Percentiles rank a stretch among this genome's conserved stretches.
These are phyloP conservation scores for Oasisia sp. DNA, from an alignment of 2,888 invertebrate species.

Conservation along the genomic window DNA sequence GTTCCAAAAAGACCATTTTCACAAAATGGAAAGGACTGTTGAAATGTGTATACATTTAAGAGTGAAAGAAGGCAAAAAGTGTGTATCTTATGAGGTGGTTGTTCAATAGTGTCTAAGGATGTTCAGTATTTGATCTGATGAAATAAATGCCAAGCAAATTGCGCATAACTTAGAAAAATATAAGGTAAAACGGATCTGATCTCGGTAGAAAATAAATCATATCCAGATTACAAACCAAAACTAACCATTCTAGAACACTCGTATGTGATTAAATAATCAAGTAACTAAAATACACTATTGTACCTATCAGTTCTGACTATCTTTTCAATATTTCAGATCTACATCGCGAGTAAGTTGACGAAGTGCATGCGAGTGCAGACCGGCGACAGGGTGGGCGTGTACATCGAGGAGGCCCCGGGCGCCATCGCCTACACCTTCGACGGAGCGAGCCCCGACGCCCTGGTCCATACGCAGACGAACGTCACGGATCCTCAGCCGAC, in stretches of 20 bases:
- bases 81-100: too few species aligned
- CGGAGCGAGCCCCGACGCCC: not conserved
- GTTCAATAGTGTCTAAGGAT: too few species aligned
- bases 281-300: not conserved
- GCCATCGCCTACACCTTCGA: slow-evolving; percentile 1
- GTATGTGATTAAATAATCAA: too few species aligned
- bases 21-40: not conserved
- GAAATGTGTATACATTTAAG: too few species aligned
- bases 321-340: not conserved
- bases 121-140: too few species aligned
- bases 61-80: too few species aligned
- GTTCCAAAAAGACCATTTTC: not conserved
- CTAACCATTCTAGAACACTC: too few species aligned
- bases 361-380: not conserved
- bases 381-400: not conserved
- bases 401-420: not conserved
- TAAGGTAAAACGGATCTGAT: too few species aligned
- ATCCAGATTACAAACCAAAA: too few species aligned
- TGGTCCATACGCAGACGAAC: not conserved
- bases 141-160: too few species aligned
- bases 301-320: not conserved
- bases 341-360: not conserved
- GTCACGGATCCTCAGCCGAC: not conserved
- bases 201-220: too few species aligned
- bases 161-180: too few species aligned